Evolutionary conservation across 2,888 invertebrate genomes (phyloP).

Genomic region (Erynnis tages): DNA sequence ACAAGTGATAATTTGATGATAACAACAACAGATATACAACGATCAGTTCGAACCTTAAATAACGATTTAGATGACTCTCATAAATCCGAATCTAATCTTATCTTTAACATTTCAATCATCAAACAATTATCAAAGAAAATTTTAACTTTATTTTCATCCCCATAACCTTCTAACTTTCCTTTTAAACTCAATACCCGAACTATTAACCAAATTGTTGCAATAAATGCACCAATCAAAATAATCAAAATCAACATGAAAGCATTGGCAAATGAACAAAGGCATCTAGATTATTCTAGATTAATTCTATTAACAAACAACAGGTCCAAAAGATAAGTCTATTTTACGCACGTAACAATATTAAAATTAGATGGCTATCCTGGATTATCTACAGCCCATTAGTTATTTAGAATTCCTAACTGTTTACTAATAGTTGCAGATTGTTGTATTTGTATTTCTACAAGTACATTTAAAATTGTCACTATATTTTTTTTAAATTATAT

Average conservation of each 20-base stretch:
- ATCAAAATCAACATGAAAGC: conserved; percentile 25
- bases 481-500: no score
- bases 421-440: not conserved
- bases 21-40: no score
- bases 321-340: conserved; percentile 26
- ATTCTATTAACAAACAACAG: conserved; percentile 25
- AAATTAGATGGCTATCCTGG: conserved; percentile 21
- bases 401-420: conserved; percentile 14
- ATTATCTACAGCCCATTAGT: conserved; percentile 17
- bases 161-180: conserved; percentile 4
- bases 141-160: no score
- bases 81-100: no score
- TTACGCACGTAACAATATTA: conserved; percentile 23
- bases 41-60: no score
- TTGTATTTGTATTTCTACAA: no score
- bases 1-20: no score
- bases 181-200: conserved; percentile 10
- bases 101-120: no score
- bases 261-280: conserved; percentile 23
- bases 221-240: conserved; percentile 24
- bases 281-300: conserved; percentile 14
- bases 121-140: no score
- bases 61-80: no score
- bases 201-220: conserved; percentile 16
- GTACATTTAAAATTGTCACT: no score